phyloP scores from a whole-genome alignment of 1,140 invertebrate species.

The Heliothis virescens region DNA sequence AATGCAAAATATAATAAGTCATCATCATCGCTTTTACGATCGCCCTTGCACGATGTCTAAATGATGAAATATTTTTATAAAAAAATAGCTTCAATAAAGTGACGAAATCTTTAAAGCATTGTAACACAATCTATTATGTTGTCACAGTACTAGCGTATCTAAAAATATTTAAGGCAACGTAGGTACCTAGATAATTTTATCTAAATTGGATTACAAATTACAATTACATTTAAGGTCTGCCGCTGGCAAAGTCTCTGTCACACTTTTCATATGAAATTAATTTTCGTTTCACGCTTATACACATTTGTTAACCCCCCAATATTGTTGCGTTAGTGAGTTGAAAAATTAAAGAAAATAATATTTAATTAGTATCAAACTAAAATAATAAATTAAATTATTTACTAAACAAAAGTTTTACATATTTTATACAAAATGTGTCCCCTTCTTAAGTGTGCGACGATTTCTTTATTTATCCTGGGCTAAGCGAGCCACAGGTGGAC shows the following conservation, averaged over 20 bases:
- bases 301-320: neutral
- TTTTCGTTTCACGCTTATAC: constrained; percentile 19
- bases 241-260: neutral
- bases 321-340: constrained; percentile 1
- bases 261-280: constrained; percentile 37
- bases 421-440: constrained; percentile 21
- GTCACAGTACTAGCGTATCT: neutral
- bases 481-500: constrained; percentile 41
- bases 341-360: constrained; percentile 12
- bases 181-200: constrained; percentile 27
- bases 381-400: constrained; percentile 1
- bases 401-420: constrained; percentile 18
- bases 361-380: neutral
- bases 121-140: neutral
- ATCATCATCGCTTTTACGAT: neutral
- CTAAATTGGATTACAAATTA: constrained; percentile 35
- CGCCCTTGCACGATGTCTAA: too few species aligned
- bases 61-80: too few species aligned
- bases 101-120: neutral
- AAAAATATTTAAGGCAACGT: constrained; percentile 16
- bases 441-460: constrained; percentile 27
- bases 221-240: neutral
- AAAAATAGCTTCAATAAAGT: neutral
- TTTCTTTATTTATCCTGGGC: constrained; percentile 37
- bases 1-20: neutral